Conservation (phyloP, 2,797 vertebrate genomes). For the Chelidonichthys spinosus region DNA sequence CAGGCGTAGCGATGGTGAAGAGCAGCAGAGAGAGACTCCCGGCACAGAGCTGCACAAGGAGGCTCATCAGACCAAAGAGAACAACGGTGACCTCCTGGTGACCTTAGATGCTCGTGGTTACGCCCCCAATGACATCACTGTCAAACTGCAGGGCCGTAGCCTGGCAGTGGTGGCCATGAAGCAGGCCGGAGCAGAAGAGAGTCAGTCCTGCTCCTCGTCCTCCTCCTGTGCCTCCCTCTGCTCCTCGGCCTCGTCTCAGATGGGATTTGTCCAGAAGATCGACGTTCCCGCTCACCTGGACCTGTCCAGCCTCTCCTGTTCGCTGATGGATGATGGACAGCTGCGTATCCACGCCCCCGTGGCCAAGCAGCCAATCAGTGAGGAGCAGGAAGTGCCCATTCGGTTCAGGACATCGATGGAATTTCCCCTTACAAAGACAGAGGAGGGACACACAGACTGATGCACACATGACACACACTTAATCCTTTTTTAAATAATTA, state of each 20-base stretch:
- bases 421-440: slow-evolving; percentile 70
- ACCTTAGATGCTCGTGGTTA: slow-evolving; percentile 79
- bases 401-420: slow-evolving; percentile 79
- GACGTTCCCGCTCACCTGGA: slow-evolving; percentile 77
- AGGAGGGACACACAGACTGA: slow-evolving; percentile 52
- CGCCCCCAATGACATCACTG: slow-evolving; percentile 77
- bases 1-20: slow-evolving; percentile 36
- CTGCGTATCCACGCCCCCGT: slow-evolving; percentile 75
- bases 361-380: slow-evolving; percentile 41
- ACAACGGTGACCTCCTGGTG: slow-evolving; percentile 62
- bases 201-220: slow-evolving; percentile 62
- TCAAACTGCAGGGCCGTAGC: slow-evolving; percentile 78
- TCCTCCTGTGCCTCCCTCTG: slow-evolving; percentile 51
- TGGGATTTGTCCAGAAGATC: slow-evolving; percentile 73
- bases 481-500: neutral
- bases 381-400: slow-evolving; percentile 61
- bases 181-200: slow-evolving; percentile 61
- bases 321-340: slow-evolving; percentile 79
- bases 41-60: slow-evolving; percentile 34
- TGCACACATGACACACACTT: neutral
- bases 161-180: slow-evolving; percentile 79
- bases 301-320: slow-evolving; percentile 77
- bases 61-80: slow-evolving; percentile 26
- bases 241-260: slow-evolving; percentile 46
- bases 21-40: slow-evolving; percentile 35